Base-by-base conservation (phyloP, 2,113 vertebrate genomes). In the Choloepus hoffmanni region DNA sequence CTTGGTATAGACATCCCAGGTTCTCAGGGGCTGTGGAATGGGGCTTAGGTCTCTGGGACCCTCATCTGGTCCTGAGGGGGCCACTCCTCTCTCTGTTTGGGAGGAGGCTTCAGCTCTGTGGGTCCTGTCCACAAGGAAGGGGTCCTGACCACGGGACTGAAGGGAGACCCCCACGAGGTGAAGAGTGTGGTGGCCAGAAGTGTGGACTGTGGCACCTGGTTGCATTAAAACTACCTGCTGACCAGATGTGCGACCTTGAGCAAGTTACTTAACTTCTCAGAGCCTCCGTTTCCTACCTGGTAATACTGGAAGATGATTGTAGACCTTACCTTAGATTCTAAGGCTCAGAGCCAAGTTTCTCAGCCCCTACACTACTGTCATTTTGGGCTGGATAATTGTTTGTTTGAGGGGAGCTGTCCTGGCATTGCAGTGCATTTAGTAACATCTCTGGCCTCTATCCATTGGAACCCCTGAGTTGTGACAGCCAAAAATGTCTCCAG, bases 1-100 rank as follows among this genome's bases (percentile, higher is more conserved):
- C 60, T 45, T 28, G 33, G 18, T 3, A 0, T 19, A 24, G 63
- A 30, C 0, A 0, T 19, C 26, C 33, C 1, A 24, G 53, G 50
- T 78, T 58, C 58, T 72, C 19, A 24, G 67, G 14, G 33, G 21
- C 28, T 7, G 4, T 36, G 36, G 16, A n/a, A 15, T 55, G 7
- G 58, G 45, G 28, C 55, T 36, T 7, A 33, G 40, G 5, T 19
- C 55, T 53, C 36, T 28, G 73, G 36, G 81, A 72, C 63, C 14
- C 55, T 92, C 21, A 60, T 18, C 62, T 45, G 30, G 67, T 21
- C 5, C 14, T 2, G 23, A n/a, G 1, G 65, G 89, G 68, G 4
- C 36, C 33, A 12, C 3, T 36, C 33, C 28, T 79, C 43, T 72
- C 45, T 90, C 30, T 77, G 60, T 65, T 1, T 1, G 43, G n/a